Evolutionary conservation across 2,797 vertebrate species (phyloP), one percentile per base, ranked within the genome.

Genomic region (Sciurus vulgaris): DNA sequence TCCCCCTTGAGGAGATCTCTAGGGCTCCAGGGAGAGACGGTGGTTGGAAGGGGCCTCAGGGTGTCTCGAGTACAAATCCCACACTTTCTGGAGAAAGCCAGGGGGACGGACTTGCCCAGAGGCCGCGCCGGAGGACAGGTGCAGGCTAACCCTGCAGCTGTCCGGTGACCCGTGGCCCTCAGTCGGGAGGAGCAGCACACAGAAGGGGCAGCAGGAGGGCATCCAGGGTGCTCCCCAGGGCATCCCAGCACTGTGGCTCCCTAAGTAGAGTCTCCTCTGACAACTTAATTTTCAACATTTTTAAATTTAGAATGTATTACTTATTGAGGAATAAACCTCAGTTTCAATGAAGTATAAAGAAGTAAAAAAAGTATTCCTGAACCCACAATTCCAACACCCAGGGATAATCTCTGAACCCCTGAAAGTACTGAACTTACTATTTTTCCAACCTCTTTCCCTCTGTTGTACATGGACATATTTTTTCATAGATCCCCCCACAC

Each of bases 161-260:
- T 28, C 0, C 0, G 1, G 47, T 2, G 1, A 0, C 12, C 5
- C n/a, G 38, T 9, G 2, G 11, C 24, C 20, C 35, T 49, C n/a
- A 11, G 7, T 44, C 63, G 35, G 4, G 0, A 33, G 47, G 82
- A 24, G 41, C 33, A 13, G 20, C 0, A 35, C 11, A 0, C 5
- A 1, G 9, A 49, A 61, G 38, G 47, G 44, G 28, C 17, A 11
- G 1, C 38, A 28, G 6, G 9, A 0, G 35, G 51, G 44, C 13
- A 0, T 24, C 17, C 0, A 0, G 38, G 54, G 12, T 14, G 1
- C 5, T 10, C 70, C 38, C 47, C 5, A 47, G 30, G 11, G 26
- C 24, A 9, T 4, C 24, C 70, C 61, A 12, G 1, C 2, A 6
- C 26, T 4, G 65, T 4, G 65, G 38, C 38, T 47, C 35, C 30